Base-by-base conservation (phyloP, 2,888 invertebrate genomes). In the Lasioglossum lativentre region DNA sequence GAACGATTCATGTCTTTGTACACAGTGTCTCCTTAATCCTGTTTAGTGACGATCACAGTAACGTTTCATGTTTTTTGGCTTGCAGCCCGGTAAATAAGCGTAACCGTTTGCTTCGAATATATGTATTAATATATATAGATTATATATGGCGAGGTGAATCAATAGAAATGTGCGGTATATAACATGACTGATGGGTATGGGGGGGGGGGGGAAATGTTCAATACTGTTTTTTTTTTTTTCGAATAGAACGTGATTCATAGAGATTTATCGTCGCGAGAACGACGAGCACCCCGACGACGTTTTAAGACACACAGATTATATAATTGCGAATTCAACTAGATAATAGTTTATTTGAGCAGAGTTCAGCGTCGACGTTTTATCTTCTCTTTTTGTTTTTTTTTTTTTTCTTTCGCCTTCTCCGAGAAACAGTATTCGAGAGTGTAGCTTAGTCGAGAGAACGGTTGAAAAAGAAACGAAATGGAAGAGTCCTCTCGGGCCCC, bases 11-110 rank as follows among this genome's bases (percentile, higher is more conserved):
- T 4, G 23, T 56, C 23, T 68, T 68, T 63, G 66, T 68, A 68
- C 66, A 68, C 34, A 38, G 30, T 30, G 38, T 68, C 30, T 68
- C 66, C 66, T 68, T 68, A 68, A 68, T 68, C 66, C 66, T 68
- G 66, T 34, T 68, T 23, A 68, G 19, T 40, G 38, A 40, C 66
- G 38, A 68, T 68, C 66, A 68, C 66, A 68, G 66, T 56, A 68
- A 68, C 34, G 34, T 68, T 68, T 76, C 30, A 45, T 30, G 10
- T 45, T 42, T 76, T 68, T 75, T 77, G 85, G 80, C 80, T 77
- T 47, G 52, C 27, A 80, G 86, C 79, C 79, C 86, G 88, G 75
- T 68, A 34, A 68, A 34, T 34, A 34, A 68, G 34, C 66, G 66
- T 68, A 68, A 34, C 66, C 66, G 66, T 68, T 68, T 34, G 23